These are phyloP conservation scores for Brachionus calyciflorus DNA, from an alignment of 1,140 invertebrate species.

Conservation along the genomic window DNA sequence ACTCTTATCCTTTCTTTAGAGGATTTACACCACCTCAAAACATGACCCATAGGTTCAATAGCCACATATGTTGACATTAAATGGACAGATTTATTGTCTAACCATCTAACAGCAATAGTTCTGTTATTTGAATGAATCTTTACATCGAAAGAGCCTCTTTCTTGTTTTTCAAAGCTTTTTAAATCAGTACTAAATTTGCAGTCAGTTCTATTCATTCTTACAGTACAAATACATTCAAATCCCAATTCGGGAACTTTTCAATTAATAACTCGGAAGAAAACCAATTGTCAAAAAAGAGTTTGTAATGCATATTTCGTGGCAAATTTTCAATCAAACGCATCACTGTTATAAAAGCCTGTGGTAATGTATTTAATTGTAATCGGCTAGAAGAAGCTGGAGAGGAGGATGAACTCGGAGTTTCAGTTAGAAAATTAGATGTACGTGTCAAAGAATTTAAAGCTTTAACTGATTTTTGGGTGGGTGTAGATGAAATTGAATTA, in stretches of 20 bases:
- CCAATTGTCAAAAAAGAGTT: constrained; percentile 57
- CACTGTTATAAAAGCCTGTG: constrained; percentile 42
- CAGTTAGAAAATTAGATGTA: neutral
- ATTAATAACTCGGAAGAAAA: constrained; percentile 51
- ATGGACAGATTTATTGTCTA: constrained; percentile 59
- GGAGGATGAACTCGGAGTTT: neutral
- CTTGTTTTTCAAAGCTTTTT: constrained; percentile 48
- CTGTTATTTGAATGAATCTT: constrained; percentile 49
- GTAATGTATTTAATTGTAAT: constrained; percentile 15
- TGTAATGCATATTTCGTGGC: constrained; percentile 54
- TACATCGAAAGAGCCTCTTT: constrained; percentile 50
- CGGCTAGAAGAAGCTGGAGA: constrained; percentile 21
- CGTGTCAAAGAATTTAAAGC: constrained; percentile 11
- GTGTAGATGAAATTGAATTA: constrained; percentile 24
- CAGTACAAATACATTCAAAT: constrained; percentile 57
- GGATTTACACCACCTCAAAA: constrained; percentile 52
- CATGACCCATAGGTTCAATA: constrained; percentile 52
- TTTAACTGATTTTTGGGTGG: constrained; percentile 25
- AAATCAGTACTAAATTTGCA: constrained; percentile 50
- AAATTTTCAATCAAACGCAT: constrained; percentile 55
- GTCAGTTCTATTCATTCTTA: constrained; percentile 48
- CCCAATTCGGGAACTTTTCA: constrained; percentile 47
- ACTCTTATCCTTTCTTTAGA: constrained; percentile 53
- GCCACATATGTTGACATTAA: constrained; percentile 57
- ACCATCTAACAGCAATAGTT: constrained; percentile 56